Conservation (phyloP, 2,888 invertebrate species). For the Unio pictorum region DNA sequence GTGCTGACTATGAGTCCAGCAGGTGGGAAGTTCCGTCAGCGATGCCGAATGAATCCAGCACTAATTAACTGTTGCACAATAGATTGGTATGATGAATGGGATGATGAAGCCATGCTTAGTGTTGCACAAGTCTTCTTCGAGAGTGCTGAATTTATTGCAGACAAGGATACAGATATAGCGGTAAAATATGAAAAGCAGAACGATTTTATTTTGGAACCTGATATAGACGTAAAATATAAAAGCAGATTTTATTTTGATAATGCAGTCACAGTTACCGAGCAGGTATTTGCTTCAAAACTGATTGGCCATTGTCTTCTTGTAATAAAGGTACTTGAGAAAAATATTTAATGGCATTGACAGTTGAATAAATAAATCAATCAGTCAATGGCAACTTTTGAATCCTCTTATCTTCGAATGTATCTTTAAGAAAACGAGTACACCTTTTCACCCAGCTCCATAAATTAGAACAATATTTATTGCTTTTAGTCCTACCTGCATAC, state of each 20-base stretch:
- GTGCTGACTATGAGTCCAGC: constrained; percentile 70
- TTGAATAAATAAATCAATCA: too few relatives aligned
- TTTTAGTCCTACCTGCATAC: too few relatives aligned
- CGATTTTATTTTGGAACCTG: neutral
- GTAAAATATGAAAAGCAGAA: constrained; percentile 29
- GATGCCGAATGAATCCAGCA: constrained; percentile 71
- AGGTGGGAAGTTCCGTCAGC: constrained; percentile 67
- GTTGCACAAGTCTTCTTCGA: constrained; percentile 70
- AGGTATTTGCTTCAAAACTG: too few relatives aligned
- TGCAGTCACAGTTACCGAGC: too few relatives aligned
- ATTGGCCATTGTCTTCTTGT: too few relatives aligned
- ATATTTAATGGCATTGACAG: too few relatives aligned
- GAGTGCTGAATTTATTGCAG: constrained; percentile 64
- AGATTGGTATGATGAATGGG: constrained; percentile 72
- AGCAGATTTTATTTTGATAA: neutral
- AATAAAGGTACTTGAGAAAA: too few relatives aligned
- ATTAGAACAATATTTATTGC: too few relatives aligned
- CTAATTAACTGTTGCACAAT: constrained; percentile 71
- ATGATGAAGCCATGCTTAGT: constrained; percentile 67
- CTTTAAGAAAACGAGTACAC: too few relatives aligned
- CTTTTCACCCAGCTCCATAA: too few relatives aligned
- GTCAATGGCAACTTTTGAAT: too few relatives aligned
- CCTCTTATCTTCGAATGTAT: too few relatives aligned
- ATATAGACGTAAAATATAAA: neutral
- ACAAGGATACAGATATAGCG: constrained; percentile 54